Conservation (phyloP, 2,113 vertebrate species). For the Xiphophorus couchianus region DNA sequence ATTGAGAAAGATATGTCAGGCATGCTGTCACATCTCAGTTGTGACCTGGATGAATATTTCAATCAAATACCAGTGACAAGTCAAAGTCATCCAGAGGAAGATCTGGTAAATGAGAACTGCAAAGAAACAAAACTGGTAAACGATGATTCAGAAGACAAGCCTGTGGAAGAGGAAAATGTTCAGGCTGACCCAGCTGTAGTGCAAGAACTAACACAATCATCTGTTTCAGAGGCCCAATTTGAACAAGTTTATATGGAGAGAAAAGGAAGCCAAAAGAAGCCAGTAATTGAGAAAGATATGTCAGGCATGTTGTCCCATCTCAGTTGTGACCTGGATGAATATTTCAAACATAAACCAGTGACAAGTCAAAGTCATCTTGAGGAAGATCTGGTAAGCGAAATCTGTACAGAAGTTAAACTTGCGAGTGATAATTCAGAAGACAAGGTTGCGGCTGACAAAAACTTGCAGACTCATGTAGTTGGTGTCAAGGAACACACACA, state of each 20-base stretch:
- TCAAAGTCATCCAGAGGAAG: slow-evolving; percentile 36
- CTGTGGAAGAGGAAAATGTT: not conserved
- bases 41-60: slow-evolving; percentile 48
- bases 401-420: slow-evolving; percentile 55
- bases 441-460: not conserved
- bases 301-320: slow-evolving; percentile 77
- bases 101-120: slow-evolving; percentile 54
- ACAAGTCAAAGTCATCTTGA: slow-evolving; percentile 26
- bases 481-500: slow-evolving; percentile 58
- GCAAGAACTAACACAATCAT: slow-evolving; percentile 49
- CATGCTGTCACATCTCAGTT: slow-evolving; percentile 72
- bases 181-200: not conserved
- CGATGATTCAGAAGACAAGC: not conserved
- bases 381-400: slow-evolving; percentile 54
- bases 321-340: slow-evolving; percentile 70
- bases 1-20: slow-evolving; percentile 64
- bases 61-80: too few relatives aligned
- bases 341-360: slow-evolving; percentile 37
- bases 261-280: slow-evolving; percentile 39
- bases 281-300: slow-evolving; percentile 52
- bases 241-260: slow-evolving; percentile 71
- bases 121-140: slow-evolving; percentile 34
- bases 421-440: slow-evolving; percentile 3
- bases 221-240: slow-evolving; percentile 66
- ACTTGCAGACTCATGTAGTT: slow-evolving; percentile 70